These are phyloP conservation scores for Nasonia longicornis DNA, from an alignment of 1,140 invertebrate species.

Conservation along the genomic window DNA sequence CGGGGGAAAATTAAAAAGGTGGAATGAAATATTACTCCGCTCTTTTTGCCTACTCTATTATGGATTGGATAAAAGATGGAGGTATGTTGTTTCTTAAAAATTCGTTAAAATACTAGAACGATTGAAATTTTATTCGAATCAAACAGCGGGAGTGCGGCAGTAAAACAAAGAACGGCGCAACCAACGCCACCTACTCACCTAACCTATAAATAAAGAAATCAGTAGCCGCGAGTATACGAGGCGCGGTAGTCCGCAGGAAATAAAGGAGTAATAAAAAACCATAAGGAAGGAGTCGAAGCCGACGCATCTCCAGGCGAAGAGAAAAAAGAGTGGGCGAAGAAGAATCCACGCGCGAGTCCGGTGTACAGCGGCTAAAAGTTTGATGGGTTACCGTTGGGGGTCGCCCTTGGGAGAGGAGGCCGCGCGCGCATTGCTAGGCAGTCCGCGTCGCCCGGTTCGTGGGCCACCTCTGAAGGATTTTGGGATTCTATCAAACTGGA, in stretches of 20 bases:
- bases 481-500: conserved; percentile 70
- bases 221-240: conserved; percentile 20
- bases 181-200: conserved; percentile 21
- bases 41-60: neutral
- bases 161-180: conserved; percentile 43
- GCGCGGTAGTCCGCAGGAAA: conserved; percentile 35
- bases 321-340: conserved; percentile 33
- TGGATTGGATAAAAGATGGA: neutral
- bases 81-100: too few relatives aligned
- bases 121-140: neutral
- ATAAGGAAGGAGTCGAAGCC: conserved; percentile 47
- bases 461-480: conserved; percentile 67
- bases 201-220: conserved; percentile 48
- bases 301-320: conserved; percentile 19
- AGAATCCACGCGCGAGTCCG: conserved; percentile 56
- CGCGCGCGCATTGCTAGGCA: conserved; percentile 62
- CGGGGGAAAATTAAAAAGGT: conserved; percentile 1
- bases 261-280: conserved; percentile 45
- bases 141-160: neutral
- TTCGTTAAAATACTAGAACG: too few relatives aligned
- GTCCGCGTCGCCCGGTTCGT: conserved; percentile 51
- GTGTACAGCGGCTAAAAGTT: conserved; percentile 64
- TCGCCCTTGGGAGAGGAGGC: conserved; percentile 56
- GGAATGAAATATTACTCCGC: neutral
- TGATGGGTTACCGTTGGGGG: conserved; percentile 64